phyloP scores from a whole-genome alignment of 2,888 invertebrate genomes.

The Sminthurinus aureus region DNA sequence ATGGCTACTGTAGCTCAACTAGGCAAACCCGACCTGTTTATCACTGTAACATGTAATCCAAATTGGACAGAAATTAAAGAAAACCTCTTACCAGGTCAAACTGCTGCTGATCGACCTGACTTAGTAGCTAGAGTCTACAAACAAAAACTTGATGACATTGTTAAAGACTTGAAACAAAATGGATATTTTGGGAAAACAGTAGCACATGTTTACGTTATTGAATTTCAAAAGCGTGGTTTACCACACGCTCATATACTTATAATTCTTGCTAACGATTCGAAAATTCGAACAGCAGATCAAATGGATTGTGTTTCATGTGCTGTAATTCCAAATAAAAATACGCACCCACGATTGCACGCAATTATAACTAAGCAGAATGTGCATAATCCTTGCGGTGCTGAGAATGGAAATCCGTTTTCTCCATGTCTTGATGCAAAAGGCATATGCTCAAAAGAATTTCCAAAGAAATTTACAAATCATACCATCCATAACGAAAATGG shows the following conservation, averaged over 20 bases:
- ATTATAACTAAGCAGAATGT: neutral
- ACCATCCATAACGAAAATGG: neutral
- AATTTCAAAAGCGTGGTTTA: slow-evolving; percentile 16
- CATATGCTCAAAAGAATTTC: slow-evolving; percentile 16
- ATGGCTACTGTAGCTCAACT: slow-evolving; percentile 22
- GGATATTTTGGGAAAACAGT: slow-evolving; percentile 47
- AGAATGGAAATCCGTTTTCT: neutral
- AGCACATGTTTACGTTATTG: slow-evolving; percentile 57
- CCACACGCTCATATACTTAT: slow-evolving; percentile 16
- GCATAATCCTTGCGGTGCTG: neutral
- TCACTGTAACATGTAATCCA: slow-evolving; percentile 16
- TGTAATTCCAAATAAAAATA: slow-evolving; percentile 10
- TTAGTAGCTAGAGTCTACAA: slow-evolving; percentile 1
- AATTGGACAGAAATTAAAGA: slow-evolving; percentile 5
- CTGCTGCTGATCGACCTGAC: slow-evolving; percentile 1
- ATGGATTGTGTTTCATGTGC: slow-evolving; percentile 19
- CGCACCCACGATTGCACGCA: neutral
- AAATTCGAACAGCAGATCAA: neutral
- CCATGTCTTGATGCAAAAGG: neutral
- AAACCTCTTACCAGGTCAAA: slow-evolving; percentile 47
- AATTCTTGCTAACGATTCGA: neutral
- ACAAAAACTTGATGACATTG: slow-evolving; percentile 9
- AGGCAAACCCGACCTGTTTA: slow-evolving; percentile 28
- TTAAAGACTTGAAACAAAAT: too few species aligned
- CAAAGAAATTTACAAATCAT: slow-evolving; percentile 2